A percentile compares a stretch with the other conserved stretches of the same genome.
phyloP scores from a whole-genome alignment of 1,140 invertebrate species.

The Drosophila sulfurigaster region DNA sequence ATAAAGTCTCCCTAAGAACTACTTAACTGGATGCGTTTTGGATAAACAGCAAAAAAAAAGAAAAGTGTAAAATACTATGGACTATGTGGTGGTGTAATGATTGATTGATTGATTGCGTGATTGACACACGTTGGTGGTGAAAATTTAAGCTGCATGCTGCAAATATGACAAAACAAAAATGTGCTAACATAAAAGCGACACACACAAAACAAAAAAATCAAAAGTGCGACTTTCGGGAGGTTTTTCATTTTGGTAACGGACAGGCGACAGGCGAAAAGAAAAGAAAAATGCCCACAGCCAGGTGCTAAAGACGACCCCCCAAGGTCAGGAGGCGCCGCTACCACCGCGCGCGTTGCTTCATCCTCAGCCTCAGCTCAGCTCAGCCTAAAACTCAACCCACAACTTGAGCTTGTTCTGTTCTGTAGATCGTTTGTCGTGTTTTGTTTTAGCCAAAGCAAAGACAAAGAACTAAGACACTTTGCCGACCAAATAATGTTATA shows the following conservation, averaged over 20 bases:
- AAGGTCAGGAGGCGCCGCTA: conserved; percentile 32
- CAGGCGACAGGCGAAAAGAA: conserved; percentile 41
- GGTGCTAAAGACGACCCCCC: conserved; percentile 5
- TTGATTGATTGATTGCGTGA: conserved; percentile 57
- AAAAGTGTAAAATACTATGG: conserved; percentile 45
- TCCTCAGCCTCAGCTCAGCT: conserved; percentile 50
- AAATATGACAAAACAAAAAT: conserved; percentile 22
- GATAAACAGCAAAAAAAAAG: conserved; percentile 13
- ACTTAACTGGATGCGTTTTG: conserved; percentile 53
- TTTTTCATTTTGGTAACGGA: conserved; percentile 74
- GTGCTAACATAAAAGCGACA: conserved; percentile 54
- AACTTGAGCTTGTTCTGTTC: conserved; percentile 49
- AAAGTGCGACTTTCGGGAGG: conserved; percentile 51
- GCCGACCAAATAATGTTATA: conserved; percentile 75
- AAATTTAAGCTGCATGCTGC: conserved; percentile 67
- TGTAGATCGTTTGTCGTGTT: conserved; percentile 71
- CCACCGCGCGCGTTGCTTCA: conserved; percentile 8
- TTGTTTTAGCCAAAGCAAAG: conserved; percentile 60
- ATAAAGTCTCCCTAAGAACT: conserved; percentile 52
- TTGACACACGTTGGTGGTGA: conserved; percentile 56
- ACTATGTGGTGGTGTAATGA: conserved; percentile 70
- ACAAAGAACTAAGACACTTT: conserved; percentile 77
- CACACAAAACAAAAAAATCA: conserved; percentile 16
- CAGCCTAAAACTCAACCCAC: conserved; percentile 14
- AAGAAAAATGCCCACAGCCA: conserved; percentile 7